Base-by-base conservation (phyloP, 2,797 vertebrate species). In the Anomalospiza imberbis region DNA sequence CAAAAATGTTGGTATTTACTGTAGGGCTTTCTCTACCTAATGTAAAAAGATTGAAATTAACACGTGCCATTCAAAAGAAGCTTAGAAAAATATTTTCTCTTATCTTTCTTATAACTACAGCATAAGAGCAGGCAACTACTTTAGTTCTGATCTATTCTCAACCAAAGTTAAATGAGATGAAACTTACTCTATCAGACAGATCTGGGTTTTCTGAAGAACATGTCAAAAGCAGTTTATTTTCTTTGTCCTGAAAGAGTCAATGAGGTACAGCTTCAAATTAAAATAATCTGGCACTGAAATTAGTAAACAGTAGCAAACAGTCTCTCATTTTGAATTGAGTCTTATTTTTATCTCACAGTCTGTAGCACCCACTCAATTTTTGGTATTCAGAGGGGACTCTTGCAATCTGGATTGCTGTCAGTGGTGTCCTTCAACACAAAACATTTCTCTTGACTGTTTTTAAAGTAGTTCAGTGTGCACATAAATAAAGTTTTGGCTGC, bases 191-290 rank as follows among this genome's bases (percentile, higher is more conserved):
- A 8, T 78, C 19, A 81, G 80, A 74, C 16, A 84, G 66, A 77
- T 48, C 38, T 67, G 50, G 29, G 15, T 42, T 86, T 65, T 91
- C 62, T 10, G 10, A 75, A 87, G 87, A 85, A 54, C 28, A 29
- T 32, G 15, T 53, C 80, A 83, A 73, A 90, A 7, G 48, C 71
- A 48, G 53, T 70, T 88, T 73, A 36, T 94, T 90, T 95, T 81
- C 70, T 40, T 44, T 65, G 48, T 70, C 67, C 87, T 95, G 67
- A 68, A 96, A 95, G 44, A 94, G 28, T 26, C 70, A 80, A 76
- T 73, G 62, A 85, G 31, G 10, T 34, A 78, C 28, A 88, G 16
- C 22, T 92, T 81, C 44, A 84, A 72, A 61, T 85, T 93, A 79
- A 89, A 93, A 88, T 63, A 70, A 86, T 62, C 19, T 58, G 42